phyloP scores from a whole-genome alignment of 2,797 vertebrate species.

The Steatocranus sp. region DNA sequence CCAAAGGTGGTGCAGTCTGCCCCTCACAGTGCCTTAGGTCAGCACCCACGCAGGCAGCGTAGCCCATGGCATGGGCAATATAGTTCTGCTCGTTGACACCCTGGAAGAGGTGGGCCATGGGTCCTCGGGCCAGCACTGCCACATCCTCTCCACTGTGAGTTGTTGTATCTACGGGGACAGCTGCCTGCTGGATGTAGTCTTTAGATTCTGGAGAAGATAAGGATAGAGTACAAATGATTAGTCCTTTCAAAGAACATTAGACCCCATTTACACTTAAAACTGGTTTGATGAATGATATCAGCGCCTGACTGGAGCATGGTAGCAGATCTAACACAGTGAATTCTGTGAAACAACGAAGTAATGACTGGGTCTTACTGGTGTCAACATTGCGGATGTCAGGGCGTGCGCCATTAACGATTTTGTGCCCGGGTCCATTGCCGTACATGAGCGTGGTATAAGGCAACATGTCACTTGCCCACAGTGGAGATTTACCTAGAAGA shows the following conservation, averaged over 20 bases:
- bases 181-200: slow-evolving; percentile 72
- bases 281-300: background rate
- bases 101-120: slow-evolving; percentile 81
- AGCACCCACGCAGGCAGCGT: slow-evolving; percentile 71
- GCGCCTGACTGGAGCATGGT: background rate
- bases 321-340: background rate
- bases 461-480: slow-evolving; percentile 65
- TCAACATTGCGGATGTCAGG: slow-evolving; percentile 69
- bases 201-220: slow-evolving; percentile 49
- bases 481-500: slow-evolving; percentile 73
- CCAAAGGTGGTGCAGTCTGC: background rate
- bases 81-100: slow-evolving; percentile 81
- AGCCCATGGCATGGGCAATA: slow-evolving; percentile 77
- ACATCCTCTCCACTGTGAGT: slow-evolving; percentile 82
- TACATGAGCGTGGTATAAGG: slow-evolving; percentile 79
- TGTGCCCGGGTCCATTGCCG: slow-evolving; percentile 74
- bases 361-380: slow-evolving; percentile 63
- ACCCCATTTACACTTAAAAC: background rate
- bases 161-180: slow-evolving; percentile 57
- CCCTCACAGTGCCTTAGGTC: slow-evolving; percentile 71
- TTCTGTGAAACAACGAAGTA: background rate
- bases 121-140: slow-evolving; percentile 72
- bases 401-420: slow-evolving; percentile 59
- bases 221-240: background rate
- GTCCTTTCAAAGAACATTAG: background rate